Evolutionary conservation across 1,140 invertebrate species (phyloP), one percentile per base, ranked within the genome.

Genomic region (Latrodectus geometricus): DNA sequence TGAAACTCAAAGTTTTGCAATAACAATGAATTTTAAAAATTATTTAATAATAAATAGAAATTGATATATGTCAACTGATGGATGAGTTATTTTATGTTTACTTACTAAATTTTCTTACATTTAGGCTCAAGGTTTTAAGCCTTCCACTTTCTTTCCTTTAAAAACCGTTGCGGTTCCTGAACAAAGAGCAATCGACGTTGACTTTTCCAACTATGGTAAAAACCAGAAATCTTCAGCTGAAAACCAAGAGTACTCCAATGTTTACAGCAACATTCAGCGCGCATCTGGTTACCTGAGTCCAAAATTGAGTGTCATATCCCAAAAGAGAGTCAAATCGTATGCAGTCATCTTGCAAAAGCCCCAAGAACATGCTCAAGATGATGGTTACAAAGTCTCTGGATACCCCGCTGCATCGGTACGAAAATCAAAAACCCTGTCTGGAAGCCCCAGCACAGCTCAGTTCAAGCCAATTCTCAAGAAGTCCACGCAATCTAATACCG

Each of bases 261-360:
- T 9, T 0, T 76, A 76, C 61, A 54, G 49, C 49, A 75, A 9
- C n/a, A 49, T 54, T 9, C 54, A 56, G 49, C 12, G 14, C 2
- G 12, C 56, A 54, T 50, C 49, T 49, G 49, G 35, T 8, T 14
- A 48, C 17, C 48, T 76, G 76, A 1, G 72, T n/a, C 48, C 17
- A 9, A 61, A 3, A 20, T 73, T 4, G 66, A 84, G 3, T 35
- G 21, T 17, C 14, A 14, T 56, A 9, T 49, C 76, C 17, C 56
- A 84, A 20, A 65, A 68, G 12, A 84, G 35, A 52, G 56, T 66
- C 0, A 84, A 76, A 20, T 75, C 82, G 8, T 54, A 66, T 9
- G 82, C 82, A 17, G 17, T 84, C 21, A 54, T 84, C 23, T 17
- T 84, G 17, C 82, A 84, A 68, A 84, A 35, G 50, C 48, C n/a